Conservation (phyloP, 2,113 vertebrate genomes). For the Bombycilla garrulus region DNA sequence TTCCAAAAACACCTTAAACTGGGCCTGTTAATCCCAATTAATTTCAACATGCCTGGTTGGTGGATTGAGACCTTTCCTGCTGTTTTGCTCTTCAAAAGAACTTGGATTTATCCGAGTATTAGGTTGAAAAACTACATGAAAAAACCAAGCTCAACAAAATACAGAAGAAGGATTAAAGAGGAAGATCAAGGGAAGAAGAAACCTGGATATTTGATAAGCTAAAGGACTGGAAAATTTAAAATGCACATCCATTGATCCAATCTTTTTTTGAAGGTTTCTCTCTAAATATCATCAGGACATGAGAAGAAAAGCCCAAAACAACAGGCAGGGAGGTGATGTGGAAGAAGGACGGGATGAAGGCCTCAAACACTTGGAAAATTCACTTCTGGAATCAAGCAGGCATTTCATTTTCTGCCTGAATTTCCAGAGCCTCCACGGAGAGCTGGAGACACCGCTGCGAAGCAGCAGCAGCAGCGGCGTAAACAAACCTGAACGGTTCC, state of each 20-base stretch:
- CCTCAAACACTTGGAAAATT: neutral
- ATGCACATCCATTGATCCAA: neutral
- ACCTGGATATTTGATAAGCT: neutral
- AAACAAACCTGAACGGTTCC: conserved; percentile 38
- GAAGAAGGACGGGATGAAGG: neutral
- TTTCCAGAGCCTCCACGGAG: neutral
- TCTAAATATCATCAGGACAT: neutral
- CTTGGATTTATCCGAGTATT: neutral
- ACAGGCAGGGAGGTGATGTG: neutral
- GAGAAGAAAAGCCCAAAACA: neutral
- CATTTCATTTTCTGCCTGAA: conserved; percentile 19
- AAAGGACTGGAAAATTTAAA: neutral
- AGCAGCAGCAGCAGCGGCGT: neutral
- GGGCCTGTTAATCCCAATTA: neutral
- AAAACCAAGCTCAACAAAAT: neutral
- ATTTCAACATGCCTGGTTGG: neutral
- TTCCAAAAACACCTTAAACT: neutral
- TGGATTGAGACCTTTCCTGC: neutral
- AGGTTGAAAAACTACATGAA: neutral
- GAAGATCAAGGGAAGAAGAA: neutral
- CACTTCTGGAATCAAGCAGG: conserved; percentile 10
- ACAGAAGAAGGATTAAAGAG: neutral
- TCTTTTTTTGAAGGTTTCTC: neutral
- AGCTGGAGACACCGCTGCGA: neutral
- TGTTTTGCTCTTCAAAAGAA: neutral